Evolutionary conservation across 1,140 invertebrate genomes (phyloP).

Genomic region (Drosophila busckii): DNA sequence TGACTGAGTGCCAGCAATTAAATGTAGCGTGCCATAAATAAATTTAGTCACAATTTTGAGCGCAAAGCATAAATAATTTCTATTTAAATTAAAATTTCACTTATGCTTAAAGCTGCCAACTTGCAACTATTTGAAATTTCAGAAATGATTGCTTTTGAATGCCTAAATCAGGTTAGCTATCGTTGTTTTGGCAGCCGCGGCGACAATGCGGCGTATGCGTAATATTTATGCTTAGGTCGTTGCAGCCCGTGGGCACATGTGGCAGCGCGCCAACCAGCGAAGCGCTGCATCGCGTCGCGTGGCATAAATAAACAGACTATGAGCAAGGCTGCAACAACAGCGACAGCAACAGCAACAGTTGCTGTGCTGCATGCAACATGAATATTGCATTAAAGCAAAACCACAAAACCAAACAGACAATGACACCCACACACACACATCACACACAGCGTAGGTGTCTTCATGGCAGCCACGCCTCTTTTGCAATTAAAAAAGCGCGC

Average conservation of each 20-base stretch:
- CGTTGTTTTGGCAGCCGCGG: constrained; percentile 28
- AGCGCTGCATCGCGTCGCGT: constrained; percentile 29
- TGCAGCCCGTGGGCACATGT: constrained; percentile 45
- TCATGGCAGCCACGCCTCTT: neutral
- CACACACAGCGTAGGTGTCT: neutral
- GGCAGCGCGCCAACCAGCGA: constrained; percentile 56
- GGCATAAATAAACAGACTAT: constrained; percentile 66
- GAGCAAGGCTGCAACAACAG: constrained; percentile 16
- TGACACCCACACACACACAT: constrained; percentile 18
- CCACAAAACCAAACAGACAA: neutral
- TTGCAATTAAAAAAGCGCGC: constrained; percentile 56
- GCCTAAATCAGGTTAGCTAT: constrained; percentile 64
- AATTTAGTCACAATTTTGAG: too few relatives aligned
- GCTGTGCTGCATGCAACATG: constrained; percentile 43
- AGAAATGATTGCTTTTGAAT: constrained; percentile 33
- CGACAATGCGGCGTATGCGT: constrained; percentile 51
- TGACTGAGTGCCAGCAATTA: too few relatives aligned
- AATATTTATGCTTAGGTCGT: constrained; percentile 47
- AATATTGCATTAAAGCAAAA: constrained; percentile 57
- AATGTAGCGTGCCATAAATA: too few relatives aligned
- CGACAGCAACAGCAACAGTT: neutral
- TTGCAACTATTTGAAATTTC: too few relatives aligned
- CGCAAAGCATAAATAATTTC: too few relatives aligned
- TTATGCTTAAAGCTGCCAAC: too few relatives aligned
- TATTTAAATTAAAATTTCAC: too few relatives aligned